Conservation (phyloP, 53 echinoderm and acorn worm species). For the Arbacia lixula region DNA sequence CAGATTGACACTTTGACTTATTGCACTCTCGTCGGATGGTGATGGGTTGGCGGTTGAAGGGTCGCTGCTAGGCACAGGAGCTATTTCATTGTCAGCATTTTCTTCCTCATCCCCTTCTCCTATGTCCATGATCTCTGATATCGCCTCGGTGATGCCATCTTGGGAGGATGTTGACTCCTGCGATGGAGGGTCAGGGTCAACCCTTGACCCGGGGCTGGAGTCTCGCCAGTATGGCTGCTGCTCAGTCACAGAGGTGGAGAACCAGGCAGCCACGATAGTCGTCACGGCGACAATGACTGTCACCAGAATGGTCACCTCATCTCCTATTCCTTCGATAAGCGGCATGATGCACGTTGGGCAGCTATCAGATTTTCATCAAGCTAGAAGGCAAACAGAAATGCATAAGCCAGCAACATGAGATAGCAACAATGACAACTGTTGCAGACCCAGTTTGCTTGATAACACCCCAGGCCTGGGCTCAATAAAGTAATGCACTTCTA, state of each 20-base stretch:
- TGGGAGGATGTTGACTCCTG: constrained; percentile 34
- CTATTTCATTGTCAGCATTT: background rate
- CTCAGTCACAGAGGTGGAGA: constrained; percentile 85
- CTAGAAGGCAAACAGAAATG: no score
- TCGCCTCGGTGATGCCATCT: constrained; percentile 1
- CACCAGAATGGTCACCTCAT: constrained; percentile 88
- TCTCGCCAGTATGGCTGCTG: constrained; percentile 45
- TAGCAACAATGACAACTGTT: no score
- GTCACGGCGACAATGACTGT: constrained; percentile 70
- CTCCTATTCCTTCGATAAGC: constrained; percentile 95
- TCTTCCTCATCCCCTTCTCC: background rate
- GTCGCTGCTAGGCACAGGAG: no score
- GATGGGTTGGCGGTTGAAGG: no score
- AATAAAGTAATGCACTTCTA: no score
- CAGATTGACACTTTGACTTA: no score
- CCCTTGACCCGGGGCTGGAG: constrained; percentile 22
- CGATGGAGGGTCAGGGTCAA: constrained; percentile 27
- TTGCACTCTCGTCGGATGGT: no score
- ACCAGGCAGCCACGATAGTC: constrained; percentile 88
- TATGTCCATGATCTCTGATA: constrained; percentile 19
- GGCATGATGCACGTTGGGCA: no score
- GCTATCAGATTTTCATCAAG: no score
- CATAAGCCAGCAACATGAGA: no score
- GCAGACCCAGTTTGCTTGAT: no score
- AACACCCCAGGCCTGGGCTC: no score